Conservation (phyloP, 1,140 invertebrate species). For the Dendroctonus valens region DNA sequence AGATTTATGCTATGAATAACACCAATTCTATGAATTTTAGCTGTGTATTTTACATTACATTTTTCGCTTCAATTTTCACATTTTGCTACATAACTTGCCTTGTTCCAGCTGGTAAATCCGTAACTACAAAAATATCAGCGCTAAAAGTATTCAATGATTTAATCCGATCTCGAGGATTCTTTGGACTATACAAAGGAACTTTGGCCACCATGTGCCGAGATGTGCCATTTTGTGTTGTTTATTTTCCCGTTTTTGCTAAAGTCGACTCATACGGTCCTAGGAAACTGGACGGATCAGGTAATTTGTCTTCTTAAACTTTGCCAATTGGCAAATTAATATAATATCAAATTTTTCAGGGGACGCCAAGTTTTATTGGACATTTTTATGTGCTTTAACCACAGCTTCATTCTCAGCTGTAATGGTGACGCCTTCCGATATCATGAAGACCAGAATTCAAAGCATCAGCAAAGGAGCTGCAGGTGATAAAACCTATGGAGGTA, state of each 20-base stretch:
- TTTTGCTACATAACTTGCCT: no score
- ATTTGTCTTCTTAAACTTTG: neutral
- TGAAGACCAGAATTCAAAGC: constrained; percentile 97
- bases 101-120: constrained; percentile 54
- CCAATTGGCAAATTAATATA: neutral
- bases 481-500: constrained; percentile 81
- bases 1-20: no score
- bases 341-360: constrained; percentile 54
- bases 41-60: no score
- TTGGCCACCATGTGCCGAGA: constrained; percentile 89
- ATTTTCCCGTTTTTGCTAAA: constrained; percentile 97
- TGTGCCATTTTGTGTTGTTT: constrained; percentile 94
- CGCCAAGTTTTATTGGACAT: constrained; percentile 80
- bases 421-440: constrained; percentile 97
- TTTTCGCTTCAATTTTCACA: no score
- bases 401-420: constrained; percentile 82
- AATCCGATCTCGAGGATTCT: constrained; percentile 80
- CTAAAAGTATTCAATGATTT: constrained; percentile 76
- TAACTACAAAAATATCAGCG: constrained; percentile 73
- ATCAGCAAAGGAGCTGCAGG: constrained; percentile 77
- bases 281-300: constrained; percentile 66
- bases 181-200: constrained; percentile 92
- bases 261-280: constrained; percentile 86
- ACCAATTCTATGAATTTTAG: no score
- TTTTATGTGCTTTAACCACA: constrained; percentile 83